These are phyloP conservation scores for Agapornis canus DNA, from an alignment of 2,797 vertebrate species.

Conservation along the genomic window DNA sequence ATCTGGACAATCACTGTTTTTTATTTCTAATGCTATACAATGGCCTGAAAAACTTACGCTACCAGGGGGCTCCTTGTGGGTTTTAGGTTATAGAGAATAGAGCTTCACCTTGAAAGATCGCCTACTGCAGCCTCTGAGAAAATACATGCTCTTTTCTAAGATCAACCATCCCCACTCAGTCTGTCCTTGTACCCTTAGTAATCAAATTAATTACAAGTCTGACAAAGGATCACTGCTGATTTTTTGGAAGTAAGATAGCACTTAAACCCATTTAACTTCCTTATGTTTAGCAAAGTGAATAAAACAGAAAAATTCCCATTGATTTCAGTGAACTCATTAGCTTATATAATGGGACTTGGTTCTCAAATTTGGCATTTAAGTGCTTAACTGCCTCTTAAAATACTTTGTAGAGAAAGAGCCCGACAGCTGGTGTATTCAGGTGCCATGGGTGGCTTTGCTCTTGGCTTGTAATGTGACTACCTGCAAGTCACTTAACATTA, in stretches of 20 bases:
- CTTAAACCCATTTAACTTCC: not conserved
- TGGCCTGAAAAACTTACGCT: not conserved
- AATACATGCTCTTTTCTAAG: fast-evolving
- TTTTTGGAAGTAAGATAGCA: not conserved
- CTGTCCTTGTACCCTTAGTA: not conserved
- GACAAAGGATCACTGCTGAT: not conserved
- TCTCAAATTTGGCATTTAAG: not conserved
- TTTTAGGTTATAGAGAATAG: not conserved
- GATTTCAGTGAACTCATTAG: not conserved
- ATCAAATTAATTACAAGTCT: not conserved
- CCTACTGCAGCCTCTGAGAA: not conserved
- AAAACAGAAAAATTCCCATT: not conserved
- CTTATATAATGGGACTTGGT: not conserved
- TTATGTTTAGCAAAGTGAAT: not conserved
- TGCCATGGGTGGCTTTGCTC: not conserved
- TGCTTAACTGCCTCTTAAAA: not conserved
- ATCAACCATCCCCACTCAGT: not conserved
- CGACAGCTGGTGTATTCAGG: not conserved
- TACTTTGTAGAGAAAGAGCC: not conserved
- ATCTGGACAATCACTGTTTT: not conserved
- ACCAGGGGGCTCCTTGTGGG: not conserved
- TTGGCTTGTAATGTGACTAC: not conserved
- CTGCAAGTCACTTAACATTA: not conserved
- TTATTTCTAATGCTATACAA: not conserved
- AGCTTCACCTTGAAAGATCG: not conserved